These are phyloP conservation scores for Thalassarche chlororhynchos DNA, from an alignment of 2,113 vertebrate genomes.

Conservation along the genomic window DNA sequence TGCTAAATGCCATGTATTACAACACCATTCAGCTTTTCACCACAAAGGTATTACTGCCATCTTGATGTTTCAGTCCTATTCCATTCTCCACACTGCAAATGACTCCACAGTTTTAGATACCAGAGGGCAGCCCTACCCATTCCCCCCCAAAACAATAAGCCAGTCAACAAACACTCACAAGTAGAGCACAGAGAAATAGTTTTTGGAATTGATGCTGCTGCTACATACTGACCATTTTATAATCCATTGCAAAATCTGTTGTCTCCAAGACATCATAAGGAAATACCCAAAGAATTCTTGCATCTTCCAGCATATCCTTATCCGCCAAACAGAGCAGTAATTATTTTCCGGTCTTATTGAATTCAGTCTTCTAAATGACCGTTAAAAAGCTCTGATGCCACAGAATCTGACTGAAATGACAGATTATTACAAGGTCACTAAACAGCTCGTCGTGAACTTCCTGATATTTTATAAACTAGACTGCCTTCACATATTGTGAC, in stretches of 20 bases:
- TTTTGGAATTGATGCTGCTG: background rate
- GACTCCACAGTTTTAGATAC: background rate
- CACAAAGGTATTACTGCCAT: background rate
- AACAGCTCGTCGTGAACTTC: background rate
- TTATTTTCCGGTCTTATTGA: constrained; percentile 31
- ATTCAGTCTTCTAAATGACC: constrained; percentile 16
- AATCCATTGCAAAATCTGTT: background rate
- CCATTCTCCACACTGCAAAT: background rate
- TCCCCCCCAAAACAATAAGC: background rate
- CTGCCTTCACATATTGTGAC: constrained; percentile 13
- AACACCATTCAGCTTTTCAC: background rate
- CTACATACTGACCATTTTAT: background rate
- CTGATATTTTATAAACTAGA: constrained; percentile 44
- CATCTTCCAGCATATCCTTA: constrained; percentile 5
- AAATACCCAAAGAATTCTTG: background rate
- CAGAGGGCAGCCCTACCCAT: background rate
- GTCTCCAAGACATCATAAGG: background rate
- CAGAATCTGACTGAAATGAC: constrained; percentile 30
- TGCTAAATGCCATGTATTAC: background rate
- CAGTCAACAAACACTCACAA: background rate
- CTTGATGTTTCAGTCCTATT: background rate
- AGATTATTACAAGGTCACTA: constrained; percentile 37
- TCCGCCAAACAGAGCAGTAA: constrained; percentile 29
- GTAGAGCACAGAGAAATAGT: background rate
- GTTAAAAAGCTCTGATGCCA: constrained; percentile 4